Evolutionary conservation across 2,113 vertebrate species (phyloP), one percentile per base, ranked within the genome.

Genomic region (Rhinoptilus africanus): DNA sequence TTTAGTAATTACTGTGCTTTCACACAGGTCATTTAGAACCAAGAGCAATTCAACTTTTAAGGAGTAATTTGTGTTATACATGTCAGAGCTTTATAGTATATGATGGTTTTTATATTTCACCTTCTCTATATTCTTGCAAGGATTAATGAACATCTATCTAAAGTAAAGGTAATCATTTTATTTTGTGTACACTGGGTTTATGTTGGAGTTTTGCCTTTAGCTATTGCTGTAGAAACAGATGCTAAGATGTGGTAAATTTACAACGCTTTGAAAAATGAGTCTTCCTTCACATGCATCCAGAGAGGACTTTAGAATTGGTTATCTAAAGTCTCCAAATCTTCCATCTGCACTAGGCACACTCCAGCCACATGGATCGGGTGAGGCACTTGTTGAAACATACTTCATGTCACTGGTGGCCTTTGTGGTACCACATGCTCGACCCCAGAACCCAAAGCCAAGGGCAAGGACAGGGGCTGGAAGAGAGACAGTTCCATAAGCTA

Each of bases 141-240:
- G 41, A 72, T 59, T 95, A 87, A 14, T 12, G 89, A 95, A 72
- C 28, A 73, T 37, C 48, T 47, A 39, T 77, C 50, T 77, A 71
- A 69, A 95, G 69, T 35, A 94, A 93, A 89, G 39, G n/a, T 72
- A 92, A 96, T 69, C 7, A 84, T 81, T 92, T 89, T 43, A 28
- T 32, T 92, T 88, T 93, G 43, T 66, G 47, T 90, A 71, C 30
- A n/a, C 23, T 60, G 22, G 6, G 10, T 91, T 93, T 87, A 51
- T n/a, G 13, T 14, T 84, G 30, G 51, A 93, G 20, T 35, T 79
- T 14, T 85, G 48, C 32, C 74, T 94, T 88, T 68, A 81, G 34
- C 27, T 81, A 69, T 72, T 92, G 68, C 76, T 92, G n/a, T 45
- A 87, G 94, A 87, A 95, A 94, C 69, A 88, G 69, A 85, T 54